Evolutionary conservation across 2,888 invertebrate genomes (phyloP), one percentile per base, ranked within the genome.

Genomic region (Melinopterus prodromus): DNA sequence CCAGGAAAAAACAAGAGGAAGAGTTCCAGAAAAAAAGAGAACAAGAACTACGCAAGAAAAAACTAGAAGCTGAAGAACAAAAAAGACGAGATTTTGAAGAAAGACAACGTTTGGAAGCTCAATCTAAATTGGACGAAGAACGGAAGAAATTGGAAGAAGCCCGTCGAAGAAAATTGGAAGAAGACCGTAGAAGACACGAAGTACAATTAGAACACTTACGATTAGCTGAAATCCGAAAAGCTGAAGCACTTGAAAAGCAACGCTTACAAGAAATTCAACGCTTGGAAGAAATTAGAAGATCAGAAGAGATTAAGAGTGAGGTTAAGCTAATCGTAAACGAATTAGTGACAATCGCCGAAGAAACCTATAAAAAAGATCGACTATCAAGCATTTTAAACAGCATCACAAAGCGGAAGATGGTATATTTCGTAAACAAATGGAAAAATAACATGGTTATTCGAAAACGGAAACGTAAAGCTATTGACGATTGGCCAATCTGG

Each of bases 401-500:
- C 12, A 86, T 89, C 0, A 85, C 86, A 70, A 86, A 87, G n/a
- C 84, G 87, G 38, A 86, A 86, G 69, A 81, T 91, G 1, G 83
- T 86, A 15, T 88, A 88, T 69, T 91, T 90, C 80, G 89, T 90
- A 69, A 85, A 85, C 14, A 87, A 88, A 69, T 93, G 93, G 93
- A 88, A 88, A 35, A 86, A 84, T 16, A 87, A 87, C 37, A 86
- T 88, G 1, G 84, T 86, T 0, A 88, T 86, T 70, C 89, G 90
- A 80, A 89, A 89, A 82, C 85, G 89, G 16, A 91, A 91, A 83
- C 89, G 92, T 6, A 89, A 90, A 81, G 90, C 92, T 0, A 87
- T 93, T 53, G 91, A 92, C 76, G 89, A 90, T 75, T 90, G 91
- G 69, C 92, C 93, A 0, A 86, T 92, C 1, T 92, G 92, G 91